phyloP scores from a whole-genome alignment of 2,113 vertebrate species.

The Kobus ellipsiprymnus region DNA sequence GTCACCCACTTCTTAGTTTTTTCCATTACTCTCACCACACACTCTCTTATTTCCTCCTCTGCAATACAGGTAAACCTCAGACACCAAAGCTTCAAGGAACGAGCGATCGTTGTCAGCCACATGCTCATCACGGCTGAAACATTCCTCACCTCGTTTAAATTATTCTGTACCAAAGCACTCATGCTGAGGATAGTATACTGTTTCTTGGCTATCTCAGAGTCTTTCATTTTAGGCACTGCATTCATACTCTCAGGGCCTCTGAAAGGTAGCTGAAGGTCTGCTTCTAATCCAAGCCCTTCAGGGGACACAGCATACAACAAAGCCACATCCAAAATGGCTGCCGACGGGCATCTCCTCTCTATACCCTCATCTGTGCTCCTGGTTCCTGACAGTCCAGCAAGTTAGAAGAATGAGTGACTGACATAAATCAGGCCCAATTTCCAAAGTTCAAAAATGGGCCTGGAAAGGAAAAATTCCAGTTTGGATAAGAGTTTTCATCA shows the following conservation, averaged over 20 bases:
- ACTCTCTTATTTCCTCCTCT: neutral
- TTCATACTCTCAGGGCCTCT: neutral
- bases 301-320: fast-evolving
- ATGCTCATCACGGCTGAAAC: neutral
- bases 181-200: neutral
- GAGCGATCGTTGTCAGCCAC: neutral
- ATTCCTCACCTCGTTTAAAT: neutral
- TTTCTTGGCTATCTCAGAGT: neutral
- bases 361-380: neutral
- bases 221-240: neutral
- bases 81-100: neutral
- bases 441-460: neutral
- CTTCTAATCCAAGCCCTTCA: neutral
- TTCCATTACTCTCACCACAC: neutral
- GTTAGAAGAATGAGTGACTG: neutral
- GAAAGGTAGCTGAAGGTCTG: neutral
- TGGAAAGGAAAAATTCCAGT: neutral
- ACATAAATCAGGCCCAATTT: neutral
- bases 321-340: neutral
- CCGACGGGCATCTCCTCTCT: neutral
- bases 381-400: neutral
- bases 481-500: neutral
- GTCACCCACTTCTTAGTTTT: neutral
- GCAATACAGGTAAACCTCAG: neutral
- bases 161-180: neutral